These are phyloP conservation scores for Chrysomela aeneicollis DNA, from an alignment of 2,888 invertebrate genomes.

Conservation along the genomic window DNA sequence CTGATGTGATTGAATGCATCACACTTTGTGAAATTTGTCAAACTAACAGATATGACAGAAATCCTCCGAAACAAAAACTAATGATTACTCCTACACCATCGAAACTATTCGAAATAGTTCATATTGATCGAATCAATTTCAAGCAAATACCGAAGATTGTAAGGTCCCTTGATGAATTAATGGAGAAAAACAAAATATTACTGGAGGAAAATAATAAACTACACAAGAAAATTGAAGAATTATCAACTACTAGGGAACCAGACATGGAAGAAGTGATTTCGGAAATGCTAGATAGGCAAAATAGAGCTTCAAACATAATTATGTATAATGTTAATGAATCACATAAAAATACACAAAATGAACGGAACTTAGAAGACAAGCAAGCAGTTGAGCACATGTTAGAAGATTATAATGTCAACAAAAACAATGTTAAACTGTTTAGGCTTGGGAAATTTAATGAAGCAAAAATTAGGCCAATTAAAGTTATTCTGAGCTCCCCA, in stretches of 20 bases:
- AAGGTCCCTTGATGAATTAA: neutral
- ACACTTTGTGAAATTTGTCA: too few species aligned
- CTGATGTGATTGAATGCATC: too few species aligned
- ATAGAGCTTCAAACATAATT: neutral
- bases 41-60: too few species aligned
- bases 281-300: neutral
- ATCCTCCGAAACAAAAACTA: too few species aligned
- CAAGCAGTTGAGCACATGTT: neutral
- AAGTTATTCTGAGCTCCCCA: constrained; percentile 11
- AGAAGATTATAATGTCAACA: constrained; percentile 13
- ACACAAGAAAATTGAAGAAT: constrained; percentile 8
- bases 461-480: constrained; percentile 9
- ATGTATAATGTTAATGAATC: neutral
- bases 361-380: neutral
- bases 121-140: constrained; percentile 6
- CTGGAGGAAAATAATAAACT: neutral
- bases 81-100: too few species aligned
- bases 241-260: constrained; percentile 1
- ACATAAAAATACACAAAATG: neutral
- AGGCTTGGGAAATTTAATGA: constrained; percentile 11
- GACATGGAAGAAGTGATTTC: neutral
- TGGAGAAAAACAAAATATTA: constrained; percentile 6
- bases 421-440: constrained; percentile 13
- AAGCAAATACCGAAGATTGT: constrained; percentile 4
- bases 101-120: too few species aligned